These are phyloP conservation scores for Schizaphis graminum DNA, from an alignment of 2,888 invertebrate genomes.

Conservation along the genomic window DNA sequence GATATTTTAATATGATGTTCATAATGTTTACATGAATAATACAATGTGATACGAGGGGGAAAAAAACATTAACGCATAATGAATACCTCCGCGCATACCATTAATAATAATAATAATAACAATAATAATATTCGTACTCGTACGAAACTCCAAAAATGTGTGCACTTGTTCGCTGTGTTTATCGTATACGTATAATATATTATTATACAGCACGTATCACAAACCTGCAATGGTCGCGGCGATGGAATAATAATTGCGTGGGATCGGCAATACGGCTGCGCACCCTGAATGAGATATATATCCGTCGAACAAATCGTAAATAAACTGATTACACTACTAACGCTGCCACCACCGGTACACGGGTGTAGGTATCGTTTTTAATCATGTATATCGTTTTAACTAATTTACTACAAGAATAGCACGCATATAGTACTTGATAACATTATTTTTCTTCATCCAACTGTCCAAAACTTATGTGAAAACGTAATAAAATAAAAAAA, in stretches of 20 bases:
- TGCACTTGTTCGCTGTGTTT: not conserved
- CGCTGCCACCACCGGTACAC: not conserved
- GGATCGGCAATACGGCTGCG: slow-evolving; percentile 2
- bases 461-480: not conserved
- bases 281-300: not conserved
- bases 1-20: not conserved
- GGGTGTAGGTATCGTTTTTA: not conserved
- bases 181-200: not conserved
- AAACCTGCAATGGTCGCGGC: not conserved
- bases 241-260: slow-evolving; percentile 37
- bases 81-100: not conserved
- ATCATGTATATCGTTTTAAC: not conserved
- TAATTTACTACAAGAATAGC: not conserved
- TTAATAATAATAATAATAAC: not conserved
- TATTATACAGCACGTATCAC: slow-evolving; percentile 9
- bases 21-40: slow-evolving; percentile 29
- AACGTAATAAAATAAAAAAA: not conserved
- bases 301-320: not conserved
- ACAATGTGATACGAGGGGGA: not conserved
- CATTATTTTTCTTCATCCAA: not conserved
- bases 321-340: not conserved
- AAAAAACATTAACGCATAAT: slow-evolving; percentile 16
- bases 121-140: not conserved
- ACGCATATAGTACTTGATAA: not conserved
- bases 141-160: not conserved